Conservation (phyloP, 2,797 vertebrate species). For the Geotrypetes seraphini region DNA sequence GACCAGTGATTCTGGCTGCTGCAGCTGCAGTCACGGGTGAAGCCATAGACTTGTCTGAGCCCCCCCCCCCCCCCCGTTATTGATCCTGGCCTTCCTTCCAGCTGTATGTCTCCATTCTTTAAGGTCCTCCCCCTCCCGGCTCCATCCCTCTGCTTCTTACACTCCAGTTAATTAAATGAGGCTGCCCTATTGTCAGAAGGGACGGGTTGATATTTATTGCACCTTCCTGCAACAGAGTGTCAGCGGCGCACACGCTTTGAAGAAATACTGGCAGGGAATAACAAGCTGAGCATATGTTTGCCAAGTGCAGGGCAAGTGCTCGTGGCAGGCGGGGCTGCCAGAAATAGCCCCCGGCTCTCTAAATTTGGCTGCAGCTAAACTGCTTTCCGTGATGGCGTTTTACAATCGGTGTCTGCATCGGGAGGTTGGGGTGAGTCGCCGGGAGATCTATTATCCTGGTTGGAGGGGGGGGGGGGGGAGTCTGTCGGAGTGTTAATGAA, state of each 20-base stretch:
- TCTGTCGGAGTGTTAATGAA: too few relatives aligned
- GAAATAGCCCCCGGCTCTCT: not conserved
- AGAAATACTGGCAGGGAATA: not conserved
- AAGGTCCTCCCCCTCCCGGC: not conserved
- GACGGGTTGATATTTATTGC: slow-evolving; percentile 18
- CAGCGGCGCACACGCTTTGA: slow-evolving; percentile 1
- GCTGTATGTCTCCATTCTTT: not conserved
- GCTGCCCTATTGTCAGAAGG: slow-evolving; percentile 25
- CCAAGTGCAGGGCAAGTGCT: not conserved
- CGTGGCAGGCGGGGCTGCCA: not conserved
- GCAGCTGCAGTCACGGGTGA: too few relatives aligned
- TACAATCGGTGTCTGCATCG: not conserved
- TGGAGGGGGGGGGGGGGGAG: too few relatives aligned
- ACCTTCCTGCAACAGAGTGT: slow-evolving; percentile 15
- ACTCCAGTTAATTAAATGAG: slow-evolving; percentile 37
- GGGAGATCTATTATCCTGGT: slow-evolving; percentile 1
- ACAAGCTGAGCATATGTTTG: not conserved
- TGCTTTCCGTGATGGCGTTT: not conserved
- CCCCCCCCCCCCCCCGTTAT: not conserved
- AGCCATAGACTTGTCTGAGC: not conserved
- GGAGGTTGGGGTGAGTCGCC: not conserved
- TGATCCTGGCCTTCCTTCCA: not conserved
- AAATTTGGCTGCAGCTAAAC: not conserved
- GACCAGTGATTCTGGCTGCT: too few relatives aligned
- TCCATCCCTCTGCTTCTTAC: not conserved